These are phyloP conservation scores for Myodes glareolus DNA, from an alignment of 2,113 vertebrate genomes.

Conservation along the genomic window DNA sequence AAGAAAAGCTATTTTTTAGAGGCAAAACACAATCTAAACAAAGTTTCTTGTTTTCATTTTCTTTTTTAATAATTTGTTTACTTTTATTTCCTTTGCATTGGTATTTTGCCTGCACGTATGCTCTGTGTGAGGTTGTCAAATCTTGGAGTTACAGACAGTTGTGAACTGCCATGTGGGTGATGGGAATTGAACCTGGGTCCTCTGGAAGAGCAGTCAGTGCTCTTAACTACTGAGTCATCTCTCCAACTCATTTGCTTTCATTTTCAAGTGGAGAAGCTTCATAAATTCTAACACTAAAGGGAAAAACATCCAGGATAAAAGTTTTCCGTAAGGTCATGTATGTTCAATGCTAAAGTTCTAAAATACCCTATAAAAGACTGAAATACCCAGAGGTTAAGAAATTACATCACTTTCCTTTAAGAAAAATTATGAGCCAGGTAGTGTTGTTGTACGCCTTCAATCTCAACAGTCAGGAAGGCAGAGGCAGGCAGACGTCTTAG, in stretches of 20 bases:
- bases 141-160: too few species aligned
- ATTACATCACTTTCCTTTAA: background rate
- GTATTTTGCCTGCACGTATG: too few species aligned
- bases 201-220: too few species aligned
- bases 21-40: background rate
- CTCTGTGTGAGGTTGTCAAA: too few species aligned
- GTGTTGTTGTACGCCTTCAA: background rate
- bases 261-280: background rate
- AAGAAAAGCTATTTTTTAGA: conserved; percentile 40
- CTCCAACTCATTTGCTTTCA: background rate
- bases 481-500: background rate
- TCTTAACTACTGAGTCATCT: too few species aligned
- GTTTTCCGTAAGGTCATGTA: background rate
- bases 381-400: background rate
- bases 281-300: conserved; percentile 31
- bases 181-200: too few species aligned
- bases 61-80: too few species aligned
- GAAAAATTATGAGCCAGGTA: background rate
- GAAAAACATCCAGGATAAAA: background rate
- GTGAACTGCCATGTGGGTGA: too few species aligned
- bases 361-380: background rate
- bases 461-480: background rate
- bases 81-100: too few species aligned
- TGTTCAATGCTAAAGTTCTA: conserved; percentile 35
- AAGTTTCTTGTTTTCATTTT: background rate